These are phyloP conservation scores for Hyperoplus immaculatus DNA, from an alignment of 2,797 vertebrate genomes.

Conservation along the genomic window DNA sequence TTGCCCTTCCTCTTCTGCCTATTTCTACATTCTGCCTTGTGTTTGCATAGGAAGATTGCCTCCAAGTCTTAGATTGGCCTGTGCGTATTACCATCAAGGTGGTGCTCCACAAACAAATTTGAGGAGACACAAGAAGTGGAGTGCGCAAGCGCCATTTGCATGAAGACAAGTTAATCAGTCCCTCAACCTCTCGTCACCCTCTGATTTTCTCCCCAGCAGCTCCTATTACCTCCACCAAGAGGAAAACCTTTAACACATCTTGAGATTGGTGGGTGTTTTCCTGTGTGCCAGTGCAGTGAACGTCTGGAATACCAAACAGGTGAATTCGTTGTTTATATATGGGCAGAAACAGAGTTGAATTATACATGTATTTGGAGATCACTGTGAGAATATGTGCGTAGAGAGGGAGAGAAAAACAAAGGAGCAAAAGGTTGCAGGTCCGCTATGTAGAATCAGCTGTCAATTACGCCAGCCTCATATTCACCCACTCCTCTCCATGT, in stretches of 20 bases:
- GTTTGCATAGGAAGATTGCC: conserved; percentile 66
- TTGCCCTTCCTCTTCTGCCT: conserved; percentile 25
- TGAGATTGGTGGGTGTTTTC: conserved; percentile 66
- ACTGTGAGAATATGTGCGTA: conserved; percentile 23
- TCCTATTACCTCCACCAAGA: conserved; percentile 61
- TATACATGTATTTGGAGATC: conserved; percentile 67
- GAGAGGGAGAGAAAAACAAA: conserved; percentile 49
- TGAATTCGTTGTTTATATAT: conserved; percentile 43
- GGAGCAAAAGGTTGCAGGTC: conserved; percentile 42
- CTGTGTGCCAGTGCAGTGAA: conserved; percentile 43
- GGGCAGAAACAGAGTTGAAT: conserved; percentile 56
- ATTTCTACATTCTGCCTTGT: conserved; percentile 43
- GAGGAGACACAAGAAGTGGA: conserved; percentile 30
- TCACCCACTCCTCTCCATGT: conserved; percentile 30
- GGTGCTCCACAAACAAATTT: conserved; percentile 41
- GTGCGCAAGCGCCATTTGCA: conserved; percentile 56
- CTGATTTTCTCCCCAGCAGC: conserved; percentile 62
- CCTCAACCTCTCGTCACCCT: conserved; percentile 62
- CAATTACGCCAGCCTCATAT: conserved; percentile 51
- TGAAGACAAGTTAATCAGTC: conserved; percentile 63
- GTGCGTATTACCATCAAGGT: conserved; percentile 61
- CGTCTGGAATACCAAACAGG: conserved; percentile 68
- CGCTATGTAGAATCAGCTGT: conserved; percentile 58
- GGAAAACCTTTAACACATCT: conserved; percentile 58
- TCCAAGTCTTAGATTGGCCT: conserved; percentile 51